A percentile compares a stretch with the other conserved stretches of the same genome.
phyloP scores from a whole-genome alignment of 2,888 invertebrate genomes.

The Corythucha ciliata region DNA sequence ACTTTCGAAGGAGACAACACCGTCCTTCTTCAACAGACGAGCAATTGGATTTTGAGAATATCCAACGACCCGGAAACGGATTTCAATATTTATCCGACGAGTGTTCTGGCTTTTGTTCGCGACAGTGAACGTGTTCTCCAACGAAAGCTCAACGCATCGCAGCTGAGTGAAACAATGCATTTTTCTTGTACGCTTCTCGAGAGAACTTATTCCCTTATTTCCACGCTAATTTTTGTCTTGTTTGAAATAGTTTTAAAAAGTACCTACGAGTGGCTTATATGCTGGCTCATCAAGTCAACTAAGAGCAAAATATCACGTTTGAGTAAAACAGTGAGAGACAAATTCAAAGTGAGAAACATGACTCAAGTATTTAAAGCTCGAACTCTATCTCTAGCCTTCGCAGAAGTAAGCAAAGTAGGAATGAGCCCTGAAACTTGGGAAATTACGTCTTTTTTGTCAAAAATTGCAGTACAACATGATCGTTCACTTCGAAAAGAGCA shows the following conservation, averaged over 20 bases:
- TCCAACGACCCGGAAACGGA: constrained; percentile 13
- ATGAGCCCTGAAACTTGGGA: neutral
- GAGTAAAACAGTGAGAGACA: constrained; percentile 50
- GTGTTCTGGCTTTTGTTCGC: no score
- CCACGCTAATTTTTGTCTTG: constrained; percentile 33
- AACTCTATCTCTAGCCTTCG: constrained; percentile 64
- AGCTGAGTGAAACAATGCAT: no score
- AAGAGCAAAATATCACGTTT: constrained; percentile 51
- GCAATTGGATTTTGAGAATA: constrained; percentile 61
- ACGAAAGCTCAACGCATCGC: no score
- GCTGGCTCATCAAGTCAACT: constrained; percentile 65
- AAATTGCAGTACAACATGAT: constrained; percentile 41
- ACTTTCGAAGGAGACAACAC: constrained; percentile 94
- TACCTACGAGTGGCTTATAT: constrained; percentile 75
- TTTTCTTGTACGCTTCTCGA: no score
- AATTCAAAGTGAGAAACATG: constrained; percentile 67
- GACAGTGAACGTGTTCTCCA: no score
- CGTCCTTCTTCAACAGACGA: constrained; percentile 77
- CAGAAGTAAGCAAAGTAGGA: constrained; percentile 47
- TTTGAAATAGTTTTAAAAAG: constrained; percentile 54
- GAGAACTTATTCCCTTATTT: no score
- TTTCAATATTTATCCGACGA: constrained; percentile 24
- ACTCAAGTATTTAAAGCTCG: constrained; percentile 73
- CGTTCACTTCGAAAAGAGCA: constrained; percentile 45
- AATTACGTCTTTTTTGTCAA: constrained; percentile 16